Conservation (phyloP, 2,113 vertebrate genomes). For the Heteronetta atricapilla region DNA sequence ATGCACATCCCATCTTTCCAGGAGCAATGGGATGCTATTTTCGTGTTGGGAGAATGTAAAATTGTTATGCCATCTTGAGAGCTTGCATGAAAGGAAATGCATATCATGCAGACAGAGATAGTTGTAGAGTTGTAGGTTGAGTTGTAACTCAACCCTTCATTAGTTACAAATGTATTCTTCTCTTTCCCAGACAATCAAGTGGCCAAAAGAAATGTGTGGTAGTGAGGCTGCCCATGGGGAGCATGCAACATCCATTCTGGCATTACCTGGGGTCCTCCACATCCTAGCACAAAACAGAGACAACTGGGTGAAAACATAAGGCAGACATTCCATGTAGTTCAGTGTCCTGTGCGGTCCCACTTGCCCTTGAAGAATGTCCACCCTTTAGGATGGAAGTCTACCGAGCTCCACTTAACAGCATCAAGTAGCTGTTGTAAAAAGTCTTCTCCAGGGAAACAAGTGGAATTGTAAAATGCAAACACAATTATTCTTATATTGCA, state of each 20-base stretch:
- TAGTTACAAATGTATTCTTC: background rate
- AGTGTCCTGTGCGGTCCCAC: background rate
- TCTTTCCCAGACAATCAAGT: background rate
- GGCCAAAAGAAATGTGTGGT: background rate
- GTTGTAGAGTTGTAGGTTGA: too few species aligned
- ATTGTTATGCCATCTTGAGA: background rate
- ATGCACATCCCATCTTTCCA: constrained; percentile 18
- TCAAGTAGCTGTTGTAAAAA: background rate
- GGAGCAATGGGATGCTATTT: constrained; percentile 9
- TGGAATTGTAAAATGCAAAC: background rate
- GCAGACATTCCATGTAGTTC: background rate
- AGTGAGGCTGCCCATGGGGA: background rate
- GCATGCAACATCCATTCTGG: background rate
- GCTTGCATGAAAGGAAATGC: background rate
- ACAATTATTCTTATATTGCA: background rate
- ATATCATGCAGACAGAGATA: background rate
- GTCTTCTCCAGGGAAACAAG: background rate
- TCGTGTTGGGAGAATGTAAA: background rate
- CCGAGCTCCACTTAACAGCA: background rate
- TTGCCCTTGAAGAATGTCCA: background rate
- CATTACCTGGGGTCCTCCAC: background rate
- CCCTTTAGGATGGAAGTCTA: background rate
- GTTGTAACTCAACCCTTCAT: background rate
- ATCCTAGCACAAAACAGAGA: background rate
- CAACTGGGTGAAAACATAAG: background rate